These are phyloP conservation scores for Callithrix jacchus DNA, from an alignment of 2,113 vertebrate species.

Conservation along the genomic window DNA sequence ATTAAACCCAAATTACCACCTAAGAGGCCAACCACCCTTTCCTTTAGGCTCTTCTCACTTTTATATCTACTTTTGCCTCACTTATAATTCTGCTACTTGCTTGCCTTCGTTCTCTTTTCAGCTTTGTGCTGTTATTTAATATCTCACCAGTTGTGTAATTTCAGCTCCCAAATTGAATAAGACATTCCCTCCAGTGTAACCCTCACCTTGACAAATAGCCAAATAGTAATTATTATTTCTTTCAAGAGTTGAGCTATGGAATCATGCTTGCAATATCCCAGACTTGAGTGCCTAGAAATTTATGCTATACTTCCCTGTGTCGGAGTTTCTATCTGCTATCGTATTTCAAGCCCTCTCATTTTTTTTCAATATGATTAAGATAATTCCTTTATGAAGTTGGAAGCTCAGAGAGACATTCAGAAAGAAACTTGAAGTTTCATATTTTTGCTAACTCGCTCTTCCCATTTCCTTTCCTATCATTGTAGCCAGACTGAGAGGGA, in stretches of 20 bases:
- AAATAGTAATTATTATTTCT: slow-evolving; percentile 87
- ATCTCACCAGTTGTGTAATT: slow-evolving; percentile 78
- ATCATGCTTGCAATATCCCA: slow-evolving; percentile 82
- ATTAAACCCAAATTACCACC: slow-evolving; percentile 36
- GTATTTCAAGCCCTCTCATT: slow-evolving; percentile 83
- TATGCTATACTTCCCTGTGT: slow-evolving; percentile 78
- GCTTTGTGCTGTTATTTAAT: slow-evolving; percentile 82
- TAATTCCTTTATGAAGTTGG: slow-evolving; percentile 84
- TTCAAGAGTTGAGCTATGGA: slow-evolving; percentile 81
- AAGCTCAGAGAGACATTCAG: slow-evolving; percentile 67
- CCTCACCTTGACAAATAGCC: slow-evolving; percentile 84
- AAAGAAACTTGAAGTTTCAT: slow-evolving; percentile 79
- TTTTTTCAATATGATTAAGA: slow-evolving; percentile 83
- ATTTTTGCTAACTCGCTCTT: slow-evolving; percentile 67
- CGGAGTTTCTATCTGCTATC: slow-evolving; percentile 79
- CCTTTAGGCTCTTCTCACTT: background rate
- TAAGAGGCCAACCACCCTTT: background rate
- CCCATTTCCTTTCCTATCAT: slow-evolving; percentile 48
- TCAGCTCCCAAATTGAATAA: slow-evolving; percentile 82
- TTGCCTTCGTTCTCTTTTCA: slow-evolving; percentile 63
- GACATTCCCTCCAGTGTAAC: slow-evolving; percentile 78
- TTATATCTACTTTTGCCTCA: slow-evolving; percentile 56
- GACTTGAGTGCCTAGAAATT: slow-evolving; percentile 81
- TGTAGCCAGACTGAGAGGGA: slow-evolving; percentile 38
- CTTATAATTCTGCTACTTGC: slow-evolving; percentile 58